Conservation (phyloP, 2,888 invertebrate genomes). For the Chelonus formosanus region DNA sequence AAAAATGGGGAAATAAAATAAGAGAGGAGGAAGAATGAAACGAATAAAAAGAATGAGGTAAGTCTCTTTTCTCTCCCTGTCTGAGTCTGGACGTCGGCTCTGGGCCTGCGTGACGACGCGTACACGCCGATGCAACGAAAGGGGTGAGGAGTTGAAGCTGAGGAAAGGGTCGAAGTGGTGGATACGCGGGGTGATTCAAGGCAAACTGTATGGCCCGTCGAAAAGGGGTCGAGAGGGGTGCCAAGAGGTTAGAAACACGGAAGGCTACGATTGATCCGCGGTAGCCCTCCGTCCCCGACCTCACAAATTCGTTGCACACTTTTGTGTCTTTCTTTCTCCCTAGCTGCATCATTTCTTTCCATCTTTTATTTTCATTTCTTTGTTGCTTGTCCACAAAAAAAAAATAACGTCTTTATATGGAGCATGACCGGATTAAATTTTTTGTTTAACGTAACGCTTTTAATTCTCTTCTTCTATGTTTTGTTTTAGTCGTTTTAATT, state of each 20-base stretch:
- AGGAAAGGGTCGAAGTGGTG: conserved; percentile 49
- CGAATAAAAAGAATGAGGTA: conserved; percentile 31
- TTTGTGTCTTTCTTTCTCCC: conserved; percentile 46
- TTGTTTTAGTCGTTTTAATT: no score
- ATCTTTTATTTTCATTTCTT: not conserved
- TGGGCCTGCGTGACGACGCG: conserved; percentile 62
- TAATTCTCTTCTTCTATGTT: no score
- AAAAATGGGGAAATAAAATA: conserved; percentile 9
- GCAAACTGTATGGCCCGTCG: conserved; percentile 40
- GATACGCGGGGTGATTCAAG: conserved; percentile 56
- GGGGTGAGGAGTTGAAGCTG: conserved; percentile 24
- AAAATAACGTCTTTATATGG: no score
- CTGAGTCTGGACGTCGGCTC: conserved; percentile 50
- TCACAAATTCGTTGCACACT: conserved; percentile 56
- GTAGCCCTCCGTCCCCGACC: conserved; percentile 57
- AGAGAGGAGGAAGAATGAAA: conserved; percentile 24
- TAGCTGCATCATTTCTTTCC: conserved; percentile 40
- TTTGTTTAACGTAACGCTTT: no score
- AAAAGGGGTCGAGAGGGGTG: conserved; percentile 47
- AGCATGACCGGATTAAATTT: no score
- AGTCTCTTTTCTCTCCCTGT: conserved; percentile 33
- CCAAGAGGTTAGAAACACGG: conserved; percentile 48
- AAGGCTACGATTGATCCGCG: conserved; percentile 62
- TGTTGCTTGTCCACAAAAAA: not conserved
- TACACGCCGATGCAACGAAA: conserved; percentile 53